These are phyloP conservation scores for Dicerorhinus sumatrensis DNA, from an alignment of 2,113 vertebrate genomes.

Conservation along the genomic window DNA sequence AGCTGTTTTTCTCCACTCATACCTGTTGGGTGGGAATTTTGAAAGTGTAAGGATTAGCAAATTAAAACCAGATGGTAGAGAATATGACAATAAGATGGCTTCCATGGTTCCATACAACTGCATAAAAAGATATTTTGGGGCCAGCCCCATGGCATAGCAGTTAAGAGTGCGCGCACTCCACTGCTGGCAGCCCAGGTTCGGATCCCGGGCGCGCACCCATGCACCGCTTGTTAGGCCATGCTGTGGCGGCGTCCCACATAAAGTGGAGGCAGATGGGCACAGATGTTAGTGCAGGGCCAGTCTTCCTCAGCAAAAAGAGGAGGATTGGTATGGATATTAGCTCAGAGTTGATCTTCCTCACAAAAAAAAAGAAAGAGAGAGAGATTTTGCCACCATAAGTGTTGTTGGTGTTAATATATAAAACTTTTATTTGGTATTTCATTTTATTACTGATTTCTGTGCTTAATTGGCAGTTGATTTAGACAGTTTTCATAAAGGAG, in stretches of 20 bases:
- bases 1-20: background rate
- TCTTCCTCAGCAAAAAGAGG: too few relatives aligned
- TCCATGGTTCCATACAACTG: background rate
- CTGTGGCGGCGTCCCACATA: too few relatives aligned
- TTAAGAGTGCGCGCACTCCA: too few relatives aligned
- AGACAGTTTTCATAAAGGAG: background rate
- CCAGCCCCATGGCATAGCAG: too few relatives aligned
- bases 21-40: background rate
- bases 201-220: too few relatives aligned
- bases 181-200: too few relatives aligned
- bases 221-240: too few relatives aligned
- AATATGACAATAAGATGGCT: background rate
- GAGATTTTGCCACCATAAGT: background rate
- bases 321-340: too few relatives aligned
- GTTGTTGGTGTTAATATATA: background rate
- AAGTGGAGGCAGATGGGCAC: too few relatives aligned
- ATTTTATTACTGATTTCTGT: constrained; percentile 30
- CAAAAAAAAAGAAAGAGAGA: too few relatives aligned
- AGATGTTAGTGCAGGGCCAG: too few relatives aligned
- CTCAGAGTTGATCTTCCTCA: too few relatives aligned
- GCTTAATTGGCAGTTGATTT: constrained; percentile 55
- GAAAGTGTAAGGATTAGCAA: background rate
- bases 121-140: background rate
- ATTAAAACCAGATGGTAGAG: constrained; percentile 26
- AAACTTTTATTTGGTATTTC: background rate